A percentile compares a stretch with the other conserved stretches of the same genome.
Conservation (phyloP, 2,797 vertebrate genomes). For the Falco berigora region DNA sequence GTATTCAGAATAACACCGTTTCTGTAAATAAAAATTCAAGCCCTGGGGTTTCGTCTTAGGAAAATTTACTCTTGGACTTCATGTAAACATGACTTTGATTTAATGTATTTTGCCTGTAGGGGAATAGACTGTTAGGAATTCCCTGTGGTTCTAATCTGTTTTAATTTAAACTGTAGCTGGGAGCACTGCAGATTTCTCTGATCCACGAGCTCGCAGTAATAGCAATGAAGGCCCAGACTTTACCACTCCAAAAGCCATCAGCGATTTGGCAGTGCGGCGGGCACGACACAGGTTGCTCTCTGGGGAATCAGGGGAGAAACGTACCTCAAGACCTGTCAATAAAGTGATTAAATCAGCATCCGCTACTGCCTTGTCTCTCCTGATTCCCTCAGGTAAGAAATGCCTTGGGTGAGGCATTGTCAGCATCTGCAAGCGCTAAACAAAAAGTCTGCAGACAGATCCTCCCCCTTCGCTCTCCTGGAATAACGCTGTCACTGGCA, state of each 20-base stretch:
- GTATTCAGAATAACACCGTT: slow-evolving; percentile 31
- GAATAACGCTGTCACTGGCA: background rate
- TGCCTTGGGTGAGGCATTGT: slow-evolving; percentile 34
- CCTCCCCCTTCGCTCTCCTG: background rate
- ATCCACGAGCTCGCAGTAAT: slow-evolving; percentile 70
- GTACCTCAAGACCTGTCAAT: slow-evolving; percentile 83
- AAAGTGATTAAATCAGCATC: slow-evolving; percentile 99
- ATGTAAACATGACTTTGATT: slow-evolving; percentile 71
- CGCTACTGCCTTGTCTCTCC: slow-evolving; percentile 90
- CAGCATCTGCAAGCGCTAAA: slow-evolving; percentile 39
- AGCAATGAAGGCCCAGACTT: slow-evolving; percentile 74
- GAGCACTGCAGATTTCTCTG: slow-evolving; percentile 75
- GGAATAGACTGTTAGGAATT: slow-evolving; percentile 63
- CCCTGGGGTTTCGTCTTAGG: slow-evolving; percentile 58
- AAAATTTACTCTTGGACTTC: slow-evolving; percentile 65
- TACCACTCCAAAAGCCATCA: slow-evolving; percentile 89
- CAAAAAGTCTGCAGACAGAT: slow-evolving; percentile 30
- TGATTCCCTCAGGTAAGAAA: slow-evolving; percentile 90
- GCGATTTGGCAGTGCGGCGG: slow-evolving; percentile 90
- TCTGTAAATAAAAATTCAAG: slow-evolving; percentile 67
- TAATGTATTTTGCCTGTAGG: slow-evolving; percentile 63
- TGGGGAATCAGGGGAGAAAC: slow-evolving; percentile 88
- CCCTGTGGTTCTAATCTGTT: slow-evolving; percentile 68
- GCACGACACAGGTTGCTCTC: slow-evolving; percentile 94
- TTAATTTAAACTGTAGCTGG: slow-evolving; percentile 75